phyloP scores from a whole-genome alignment of 2,888 invertebrate species.

The Microctonus brassicae region DNA sequence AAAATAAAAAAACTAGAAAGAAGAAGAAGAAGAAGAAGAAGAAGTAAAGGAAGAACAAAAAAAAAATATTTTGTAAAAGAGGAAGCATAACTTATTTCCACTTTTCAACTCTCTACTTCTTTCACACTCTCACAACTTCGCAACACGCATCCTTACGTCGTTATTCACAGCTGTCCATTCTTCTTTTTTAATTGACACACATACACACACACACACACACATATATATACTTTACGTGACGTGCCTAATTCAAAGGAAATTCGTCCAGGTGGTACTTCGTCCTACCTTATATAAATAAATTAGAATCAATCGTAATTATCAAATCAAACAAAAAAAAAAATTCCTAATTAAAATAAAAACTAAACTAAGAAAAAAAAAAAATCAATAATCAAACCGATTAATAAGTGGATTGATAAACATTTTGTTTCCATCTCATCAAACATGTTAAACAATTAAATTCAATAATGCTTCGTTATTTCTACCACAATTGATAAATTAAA shows the following conservation, averaged over 20 bases:
- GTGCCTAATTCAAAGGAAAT: slow-evolving; percentile 41
- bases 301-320: slow-evolving; percentile 1
- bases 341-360: background rate
- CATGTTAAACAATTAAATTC: background rate
- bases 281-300: slow-evolving; percentile 34
- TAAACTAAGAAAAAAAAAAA: background rate
- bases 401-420: background rate
- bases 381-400: background rate
- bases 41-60: background rate
- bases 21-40: background rate
- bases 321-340: too few species aligned
- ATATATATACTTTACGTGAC: slow-evolving; percentile 39
- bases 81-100: slow-evolving; percentile 24
- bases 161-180: slow-evolving; percentile 2
- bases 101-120: slow-evolving; percentile 37
- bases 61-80: slow-evolving; percentile 32
- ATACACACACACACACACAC: too few species aligned
- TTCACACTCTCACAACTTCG: slow-evolving; percentile 1
- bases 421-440: background rate
- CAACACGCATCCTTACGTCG: background rate
- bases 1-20: background rate
- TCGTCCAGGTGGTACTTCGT: slow-evolving; percentile 42
- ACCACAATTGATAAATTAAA: slow-evolving; percentile 1
- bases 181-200: slow-evolving; percentile 1
- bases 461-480: slow-evolving; percentile 2